Evolutionary conservation across 2,888 invertebrate genomes (phyloP), one percentile per base, ranked within the genome.

Genomic region (Andrena trimmerana): DNA sequence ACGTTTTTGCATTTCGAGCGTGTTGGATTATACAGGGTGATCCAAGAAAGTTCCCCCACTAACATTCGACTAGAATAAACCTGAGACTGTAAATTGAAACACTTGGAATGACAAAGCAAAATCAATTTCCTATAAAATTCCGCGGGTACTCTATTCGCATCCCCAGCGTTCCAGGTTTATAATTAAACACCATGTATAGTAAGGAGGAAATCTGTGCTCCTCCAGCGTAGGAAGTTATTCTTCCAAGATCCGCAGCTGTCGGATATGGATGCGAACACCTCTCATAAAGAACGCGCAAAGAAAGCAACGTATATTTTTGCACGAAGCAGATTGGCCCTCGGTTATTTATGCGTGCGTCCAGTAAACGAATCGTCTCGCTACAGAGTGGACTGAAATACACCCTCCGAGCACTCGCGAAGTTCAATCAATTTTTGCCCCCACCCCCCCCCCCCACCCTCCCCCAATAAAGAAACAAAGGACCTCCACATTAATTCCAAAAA

Each of bases 261-360:
- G 71, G 48, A 59, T 52, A 31, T 36, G 52, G 80, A 57, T 63
- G 72, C 73, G 70, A 66, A 80, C 81, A 66, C 4, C 60, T 57
- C 63, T 50, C 81, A 31, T 63, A 72, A 81, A 72, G 81, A 81
- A 72, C 71, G 48, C 36, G 71, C 81, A 81, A 81, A 72, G 81
- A 72, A 81, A 81, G 72, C 81, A 72, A 36, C 50, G 72, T 57
- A 72, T 81, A 72, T 81, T 81, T 81, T 81, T 68, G 63, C 63
- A 27, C 4, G 10, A 13, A 16, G 50, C 24, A 20, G 62, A 81
- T 81, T 81, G 10, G 60, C 52, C n/a, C 16, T 24, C 52, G 42
- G 31, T 54, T 66, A 62, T 78, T 78, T 67, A 54, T 71, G 27
- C 20, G 13, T 52, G 5, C 24, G 29, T 20, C 27, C 13, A 31